Evolutionary conservation across 30 jellyfish, hydroid and myxozoan species (phyloP).

Genomic region (Aurelia sp.): DNA sequence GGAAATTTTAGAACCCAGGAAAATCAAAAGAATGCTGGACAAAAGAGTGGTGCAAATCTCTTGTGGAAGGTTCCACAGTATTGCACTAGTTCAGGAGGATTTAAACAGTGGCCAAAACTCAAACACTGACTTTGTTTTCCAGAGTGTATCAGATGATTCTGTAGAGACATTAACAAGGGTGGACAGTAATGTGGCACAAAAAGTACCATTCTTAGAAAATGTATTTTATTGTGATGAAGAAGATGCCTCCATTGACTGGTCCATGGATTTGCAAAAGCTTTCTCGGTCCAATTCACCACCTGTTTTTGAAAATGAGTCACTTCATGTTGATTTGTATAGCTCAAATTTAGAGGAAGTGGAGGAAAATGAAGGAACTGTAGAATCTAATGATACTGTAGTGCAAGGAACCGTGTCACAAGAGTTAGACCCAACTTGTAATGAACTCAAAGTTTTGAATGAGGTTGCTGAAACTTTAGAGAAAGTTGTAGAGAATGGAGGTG

Average conservation of each 20-base stretch:
- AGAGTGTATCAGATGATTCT: conserved; percentile 58
- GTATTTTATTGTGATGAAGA: conserved; percentile 67
- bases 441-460: background rate
- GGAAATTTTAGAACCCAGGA: conserved; percentile 67
- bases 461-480: background rate
- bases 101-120: conserved; percentile 27
- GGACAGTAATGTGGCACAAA: conserved; percentile 60
- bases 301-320: conserved; percentile 2
- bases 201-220: conserved; percentile 72
- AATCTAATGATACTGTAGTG: background rate
- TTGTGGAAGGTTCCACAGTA: conserved; percentile 84
- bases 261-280: conserved; percentile 57
- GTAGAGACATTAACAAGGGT: conserved; percentile 48
- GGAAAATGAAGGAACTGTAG: conserved; percentile 1
- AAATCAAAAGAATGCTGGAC: conserved; percentile 52
- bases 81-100: conserved; percentile 90
- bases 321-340: background rate
- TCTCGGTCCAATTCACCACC: conserved; percentile 51
- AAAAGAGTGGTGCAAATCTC: conserved; percentile 71
- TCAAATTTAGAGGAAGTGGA: background rate
- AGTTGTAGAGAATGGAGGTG: background rate
- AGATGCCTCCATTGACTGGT: conserved; percentile 48
- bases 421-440: background rate
- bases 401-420: background rate
- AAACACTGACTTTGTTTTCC: conserved; percentile 32